phyloP scores from a whole-genome alignment of 2,113 vertebrate species.

The Neofelis nebulosa region DNA sequence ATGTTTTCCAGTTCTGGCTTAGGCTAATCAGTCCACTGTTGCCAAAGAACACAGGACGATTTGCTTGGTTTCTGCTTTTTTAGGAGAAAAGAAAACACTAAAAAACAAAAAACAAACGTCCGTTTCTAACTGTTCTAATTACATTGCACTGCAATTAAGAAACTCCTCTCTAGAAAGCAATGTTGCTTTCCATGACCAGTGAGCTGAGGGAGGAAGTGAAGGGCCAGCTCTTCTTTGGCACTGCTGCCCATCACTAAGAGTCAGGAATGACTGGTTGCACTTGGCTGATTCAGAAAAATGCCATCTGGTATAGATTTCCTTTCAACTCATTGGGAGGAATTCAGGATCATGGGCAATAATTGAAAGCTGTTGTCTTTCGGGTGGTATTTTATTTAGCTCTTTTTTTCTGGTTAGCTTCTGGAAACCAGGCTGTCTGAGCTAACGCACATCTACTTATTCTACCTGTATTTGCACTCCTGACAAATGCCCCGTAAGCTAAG shows the following conservation, averaged over 20 bases:
- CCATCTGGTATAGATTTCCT: constrained; percentile 67
- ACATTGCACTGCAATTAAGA: constrained; percentile 12
- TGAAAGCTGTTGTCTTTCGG: constrained; percentile 77
- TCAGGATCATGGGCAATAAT: constrained; percentile 64
- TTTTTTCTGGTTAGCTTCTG: constrained; percentile 61
- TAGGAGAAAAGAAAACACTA: not conserved
- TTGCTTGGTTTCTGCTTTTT: constrained; percentile 40
- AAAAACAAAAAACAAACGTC: not conserved
- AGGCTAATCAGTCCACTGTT: not conserved
- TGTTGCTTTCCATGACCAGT: not conserved
- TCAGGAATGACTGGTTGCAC: not conserved
- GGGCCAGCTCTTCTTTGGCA: not conserved
- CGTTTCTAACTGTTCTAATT: constrained; percentile 28
- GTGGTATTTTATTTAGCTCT: constrained; percentile 66
- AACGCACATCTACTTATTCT: constrained; percentile 66
- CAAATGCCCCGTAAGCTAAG: constrained; percentile 79
- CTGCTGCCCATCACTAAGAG: not conserved
- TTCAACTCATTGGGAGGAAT: constrained; percentile 68
- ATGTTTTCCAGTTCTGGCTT: not conserved
- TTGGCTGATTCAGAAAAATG: constrained; percentile 60
- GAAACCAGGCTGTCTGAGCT: constrained; percentile 66
- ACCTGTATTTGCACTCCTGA: constrained; percentile 79
- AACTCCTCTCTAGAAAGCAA: not conserved
- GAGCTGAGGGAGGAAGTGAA: not conserved
- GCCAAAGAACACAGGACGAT: not conserved